A percentile compares a stretch with the other conserved stretches of the same genome.
Conservation (phyloP, 1,140 invertebrate genomes). For the Galendromus occidentalis region DNA sequence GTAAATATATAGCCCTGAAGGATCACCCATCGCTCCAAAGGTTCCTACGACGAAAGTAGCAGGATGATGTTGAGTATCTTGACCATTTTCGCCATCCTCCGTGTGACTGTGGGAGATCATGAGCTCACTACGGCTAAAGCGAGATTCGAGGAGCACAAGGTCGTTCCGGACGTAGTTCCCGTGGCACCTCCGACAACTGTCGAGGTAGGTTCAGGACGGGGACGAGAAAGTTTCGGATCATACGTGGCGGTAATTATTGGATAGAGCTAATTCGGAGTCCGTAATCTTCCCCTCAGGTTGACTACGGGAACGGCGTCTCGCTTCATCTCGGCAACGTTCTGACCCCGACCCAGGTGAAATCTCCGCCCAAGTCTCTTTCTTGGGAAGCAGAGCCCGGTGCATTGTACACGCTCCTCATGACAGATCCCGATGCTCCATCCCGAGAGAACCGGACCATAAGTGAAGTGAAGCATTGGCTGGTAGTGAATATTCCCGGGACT, state of each 20-base stretch:
- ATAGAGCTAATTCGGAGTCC: too few relatives aligned
- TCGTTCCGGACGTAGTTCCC: too few relatives aligned
- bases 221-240: too few relatives aligned
- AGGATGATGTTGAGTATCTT: too few relatives aligned
- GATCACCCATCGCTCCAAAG: too few relatives aligned
- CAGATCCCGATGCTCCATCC: slow-evolving; percentile 77
- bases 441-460: slow-evolving; percentile 49
- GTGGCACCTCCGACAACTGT: too few relatives aligned
- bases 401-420: slow-evolving; percentile 56
- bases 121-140: not conserved
- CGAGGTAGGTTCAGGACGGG: too few relatives aligned
- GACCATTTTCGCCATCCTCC: not conserved
- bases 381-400: slow-evolving; percentile 24
- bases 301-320: slow-evolving; percentile 35
- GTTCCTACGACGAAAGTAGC: too few relatives aligned
- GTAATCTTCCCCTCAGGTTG: slow-evolving; percentile 24
- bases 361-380: slow-evolving; percentile 31
- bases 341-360: slow-evolving; percentile 30
- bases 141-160: too few relatives aligned
- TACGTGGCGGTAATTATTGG: too few relatives aligned
- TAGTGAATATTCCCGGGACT: slow-evolving; percentile 65
- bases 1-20: too few relatives aligned
- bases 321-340: slow-evolving; percentile 50
- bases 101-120: not conserved
- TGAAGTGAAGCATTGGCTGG: slow-evolving; percentile 80